Conservation (phyloP, 2,888 invertebrate species). For the Apotomis turbidana region DNA sequence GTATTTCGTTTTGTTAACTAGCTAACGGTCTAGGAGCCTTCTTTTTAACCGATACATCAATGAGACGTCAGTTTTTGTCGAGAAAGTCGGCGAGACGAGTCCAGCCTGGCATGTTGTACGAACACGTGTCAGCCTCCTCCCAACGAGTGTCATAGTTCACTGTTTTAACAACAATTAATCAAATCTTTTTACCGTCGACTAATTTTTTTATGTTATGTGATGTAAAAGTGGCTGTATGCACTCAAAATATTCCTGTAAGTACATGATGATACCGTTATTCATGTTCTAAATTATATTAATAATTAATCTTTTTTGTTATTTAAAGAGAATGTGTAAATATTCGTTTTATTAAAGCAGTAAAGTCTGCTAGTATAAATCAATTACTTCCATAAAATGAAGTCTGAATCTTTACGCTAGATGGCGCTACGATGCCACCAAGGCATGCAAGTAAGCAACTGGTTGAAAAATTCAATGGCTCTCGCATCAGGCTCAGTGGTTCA, state of each 20-base stretch:
- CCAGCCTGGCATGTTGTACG: conserved; percentile 60
- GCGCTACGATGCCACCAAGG: no score
- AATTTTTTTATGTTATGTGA: conserved; percentile 52
- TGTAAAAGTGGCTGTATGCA: not conserved
- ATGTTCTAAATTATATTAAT: not conserved
- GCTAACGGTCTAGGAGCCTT: conserved; percentile 69
- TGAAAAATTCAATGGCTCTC: no score
- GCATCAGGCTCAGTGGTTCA: no score
- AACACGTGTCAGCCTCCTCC: conserved; percentile 55
- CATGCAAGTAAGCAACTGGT: no score
- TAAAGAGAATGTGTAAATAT: not conserved
- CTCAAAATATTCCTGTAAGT: not conserved
- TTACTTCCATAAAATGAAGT: no score
- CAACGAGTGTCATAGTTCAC: conserved; percentile 76
- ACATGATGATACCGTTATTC: not conserved
- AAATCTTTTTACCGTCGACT: conserved; percentile 58
- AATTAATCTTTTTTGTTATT: not conserved
- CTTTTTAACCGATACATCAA: conserved; percentile 75
- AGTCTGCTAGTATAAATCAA: not conserved
- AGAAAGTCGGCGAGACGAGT: conserved; percentile 48
- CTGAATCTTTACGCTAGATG: no score
- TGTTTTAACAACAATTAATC: conserved; percentile 73
- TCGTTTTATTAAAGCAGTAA: not conserved
- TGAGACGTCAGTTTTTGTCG: conserved; percentile 74
- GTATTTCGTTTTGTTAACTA: conserved; percentile 72